Evolutionary conservation across 2,888 invertebrate genomes (phyloP), one percentile per base, ranked within the genome.

Genomic region (Drosophila percnosoma): DNA sequence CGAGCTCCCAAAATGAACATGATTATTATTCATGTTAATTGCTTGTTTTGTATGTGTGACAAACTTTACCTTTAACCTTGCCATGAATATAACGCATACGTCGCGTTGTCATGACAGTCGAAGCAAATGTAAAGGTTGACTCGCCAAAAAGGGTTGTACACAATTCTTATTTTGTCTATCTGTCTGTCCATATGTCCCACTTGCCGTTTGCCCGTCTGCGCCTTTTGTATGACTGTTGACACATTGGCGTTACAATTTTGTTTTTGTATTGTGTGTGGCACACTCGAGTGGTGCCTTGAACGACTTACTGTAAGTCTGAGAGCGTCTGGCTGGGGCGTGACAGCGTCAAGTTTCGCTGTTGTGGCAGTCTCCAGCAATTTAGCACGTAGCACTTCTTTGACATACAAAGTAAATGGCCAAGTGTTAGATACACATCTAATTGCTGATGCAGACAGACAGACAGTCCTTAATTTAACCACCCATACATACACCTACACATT

Each of bases 381-480:
- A 80, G 80, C 83, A 84, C 83, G 89, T 88, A 57, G 42, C 42
- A 45, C 69, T 77, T 79, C 77, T 84, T 83, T 78, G 79, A 71
- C 83, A 71, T 68, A 78, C 68, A 77, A 71, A 79, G 80, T 65
- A 84, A 89, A 80, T 75, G 78, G 75, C 82, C 80, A 89, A 84
- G 82, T 89, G 89, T 82, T 87, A 74, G 75, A 84, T 84, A 87
- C 85, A 89, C 83, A 84, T 89, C 80, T 87, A 80, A 87, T 87
- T 84, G 82, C 79, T 67, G 73, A 68, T 42, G 65, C 64, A 73
- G 75, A 65, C 73, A 75, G 60, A 21, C 61, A 65, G 63, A n/a
- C 63, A 65, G 49, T 27, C 70, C 45, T 38, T 70, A 70, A 69
- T 70, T 70, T 70, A 53, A 27, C 53, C 52, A 36, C 21, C 51